Evolutionary conservation across 2,888 invertebrate genomes (phyloP).

Genomic region (Opisthograptis luteolata): DNA sequence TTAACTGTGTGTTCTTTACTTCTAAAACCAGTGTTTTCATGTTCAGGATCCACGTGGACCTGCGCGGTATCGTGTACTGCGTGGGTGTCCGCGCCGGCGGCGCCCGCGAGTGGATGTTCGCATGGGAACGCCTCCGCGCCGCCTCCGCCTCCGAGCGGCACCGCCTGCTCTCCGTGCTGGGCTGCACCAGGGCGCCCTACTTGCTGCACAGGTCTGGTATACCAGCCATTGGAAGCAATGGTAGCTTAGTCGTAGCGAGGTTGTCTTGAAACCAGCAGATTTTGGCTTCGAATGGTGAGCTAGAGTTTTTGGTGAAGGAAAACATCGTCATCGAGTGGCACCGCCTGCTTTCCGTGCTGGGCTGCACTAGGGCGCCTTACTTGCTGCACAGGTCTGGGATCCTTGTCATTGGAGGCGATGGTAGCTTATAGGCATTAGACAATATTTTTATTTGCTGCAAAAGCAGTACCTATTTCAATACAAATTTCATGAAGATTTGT

Average conservation of each 20-base stretch:
- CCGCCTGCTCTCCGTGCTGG: constrained; percentile 89
- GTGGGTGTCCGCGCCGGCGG: constrained; percentile 93
- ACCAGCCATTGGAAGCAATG: too few species aligned
- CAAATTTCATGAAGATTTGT: too few species aligned
- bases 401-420: too few species aligned
- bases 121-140: constrained; percentile 90
- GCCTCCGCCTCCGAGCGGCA: constrained; percentile 93
- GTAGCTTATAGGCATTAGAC: too few species aligned
- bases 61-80: constrained; percentile 93
- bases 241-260: too few species aligned
- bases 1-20: too few species aligned
- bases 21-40: background rate
- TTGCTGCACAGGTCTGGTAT: constrained; percentile 87
- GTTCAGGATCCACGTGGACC: constrained; percentile 91
- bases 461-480: too few species aligned
- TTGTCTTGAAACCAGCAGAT: too few species aligned
- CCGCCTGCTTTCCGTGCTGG: constrained; percentile 89
- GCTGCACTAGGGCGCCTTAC: constrained; percentile 93
- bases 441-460: too few species aligned
- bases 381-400: constrained; percentile 87
- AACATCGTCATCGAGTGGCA: constrained; percentile 93
- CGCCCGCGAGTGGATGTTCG: constrained; percentile 94
- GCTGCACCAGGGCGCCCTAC: constrained; percentile 93
- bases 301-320: too few species aligned
- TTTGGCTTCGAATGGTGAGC: too few species aligned